Evolutionary conservation across 2,888 invertebrate species (phyloP), one percentile per base, ranked within the genome.

Genomic region (Tineola bisselliella): DNA sequence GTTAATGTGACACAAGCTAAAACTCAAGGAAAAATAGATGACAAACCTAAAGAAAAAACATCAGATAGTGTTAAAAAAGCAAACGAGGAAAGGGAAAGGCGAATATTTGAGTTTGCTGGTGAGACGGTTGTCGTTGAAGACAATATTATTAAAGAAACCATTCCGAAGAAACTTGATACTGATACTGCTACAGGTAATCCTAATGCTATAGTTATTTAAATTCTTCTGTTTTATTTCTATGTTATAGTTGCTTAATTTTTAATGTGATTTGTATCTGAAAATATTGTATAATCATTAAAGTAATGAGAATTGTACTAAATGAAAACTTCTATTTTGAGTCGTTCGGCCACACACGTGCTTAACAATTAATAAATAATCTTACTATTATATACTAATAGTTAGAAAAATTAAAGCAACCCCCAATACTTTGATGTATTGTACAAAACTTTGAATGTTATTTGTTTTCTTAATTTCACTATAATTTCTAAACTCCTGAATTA

Each of bases 71-170:
- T 58, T 64, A 63, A 48, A 61, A 72, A 81, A 65, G 78, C 88
- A 71, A 88, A 87, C 67, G 88, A 91, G 58, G 72, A 70, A n/a
- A 77, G 89, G 71, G 88, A 92, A 61, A 91, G 88, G 15, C 88
- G 92, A 75, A 87, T 93, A 63, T 94, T 93, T 72, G 94, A 96
- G 71, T 96, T 96, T 89, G 96, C 96, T 44, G 96, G 96, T 8
- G 96, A 97, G 84, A 92, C 92, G 72, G 91, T 93, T 60, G 87
- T 87, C 57, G 87, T 87, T 4, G 87, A 87, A 71, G 76, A 84
- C 68, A 75, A 76, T 72, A 68, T 76, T 54, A 79, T 77, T 63
- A 79, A 84, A 65, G 86, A 86, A 66, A 81, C 75, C 65, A 72
- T 84, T 8, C 58, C 4, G 6, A 33, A 17, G 17, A 82, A 83